These are phyloP conservation scores for Gulo gulo DNA, from an alignment of 2,113 vertebrate species.

Conservation along the genomic window DNA sequence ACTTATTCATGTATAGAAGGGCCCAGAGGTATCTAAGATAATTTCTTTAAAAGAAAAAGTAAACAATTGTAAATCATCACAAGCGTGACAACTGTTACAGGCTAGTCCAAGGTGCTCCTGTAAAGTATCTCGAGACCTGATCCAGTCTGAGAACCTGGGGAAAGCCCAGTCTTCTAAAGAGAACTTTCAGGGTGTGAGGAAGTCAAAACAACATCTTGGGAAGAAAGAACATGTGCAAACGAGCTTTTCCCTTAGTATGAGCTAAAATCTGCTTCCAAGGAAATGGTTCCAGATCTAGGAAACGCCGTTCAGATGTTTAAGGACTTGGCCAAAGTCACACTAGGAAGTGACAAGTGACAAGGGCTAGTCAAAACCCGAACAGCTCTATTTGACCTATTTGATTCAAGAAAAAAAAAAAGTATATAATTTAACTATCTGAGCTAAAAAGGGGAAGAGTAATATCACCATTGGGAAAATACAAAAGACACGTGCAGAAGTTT, in stretches of 20 bases:
- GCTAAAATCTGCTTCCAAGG: neutral
- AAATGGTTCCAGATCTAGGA: neutral
- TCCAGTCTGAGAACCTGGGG: neutral
- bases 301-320: neutral
- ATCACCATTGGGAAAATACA: neutral
- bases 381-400: neutral
- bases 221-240: neutral
- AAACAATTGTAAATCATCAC: neutral
- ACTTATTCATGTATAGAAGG: neutral
- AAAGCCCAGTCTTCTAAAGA: neutral
- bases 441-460: neutral
- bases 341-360: neutral
- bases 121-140: neutral
- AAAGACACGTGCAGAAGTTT: neutral
- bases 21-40: neutral
- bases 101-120: neutral
- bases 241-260: neutral
- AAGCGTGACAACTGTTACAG: neutral
- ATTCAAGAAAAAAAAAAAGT: neutral
- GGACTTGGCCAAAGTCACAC: neutral
- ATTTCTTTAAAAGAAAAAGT: neutral
- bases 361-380: neutral
- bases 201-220: neutral
- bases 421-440: neutral
- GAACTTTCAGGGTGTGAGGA: neutral